Conservation (phyloP, 2,113 vertebrate species). For the Chaetodon trifascialis region DNA sequence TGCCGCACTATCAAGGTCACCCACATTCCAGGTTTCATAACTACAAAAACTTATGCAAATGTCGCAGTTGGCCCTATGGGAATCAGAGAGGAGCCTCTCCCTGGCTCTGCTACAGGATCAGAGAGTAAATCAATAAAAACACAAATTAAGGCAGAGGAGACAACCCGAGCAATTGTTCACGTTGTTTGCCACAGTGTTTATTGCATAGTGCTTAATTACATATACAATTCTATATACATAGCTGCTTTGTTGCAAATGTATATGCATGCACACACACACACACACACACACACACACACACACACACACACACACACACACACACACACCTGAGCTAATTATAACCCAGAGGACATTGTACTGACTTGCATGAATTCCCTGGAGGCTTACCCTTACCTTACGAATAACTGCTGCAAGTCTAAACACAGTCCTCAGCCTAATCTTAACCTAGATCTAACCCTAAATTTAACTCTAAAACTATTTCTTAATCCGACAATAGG, state of each 20-base stretch:
- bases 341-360: slow-evolving; percentile 4
- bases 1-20: slow-evolving; percentile 73
- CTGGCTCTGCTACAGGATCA: not conserved
- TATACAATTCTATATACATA: not conserved
- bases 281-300: not conserved
- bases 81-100: not conserved
- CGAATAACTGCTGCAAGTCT: not conserved
- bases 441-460: slow-evolving; percentile 13
- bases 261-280: not conserved
- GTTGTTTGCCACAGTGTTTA: not conserved
- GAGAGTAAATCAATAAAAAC: slow-evolving; percentile 11
- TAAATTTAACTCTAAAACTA: not conserved
- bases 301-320: not conserved
- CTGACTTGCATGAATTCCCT: slow-evolving; percentile 8
- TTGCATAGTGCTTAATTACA: not conserved
- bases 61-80: slow-evolving; percentile 21
- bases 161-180: not conserved
- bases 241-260: not conserved
- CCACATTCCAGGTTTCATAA: slow-evolving; percentile 76
- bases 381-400: not conserved
- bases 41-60: slow-evolving; percentile 65
- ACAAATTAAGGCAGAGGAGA: not conserved
- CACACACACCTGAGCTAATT: slow-evolving; percentile 28
- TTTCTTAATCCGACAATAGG: not conserved
- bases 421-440: slow-evolving; percentile 1